Evolutionary conservation across 2,888 invertebrate genomes (phyloP).

Genomic region (Himalopsyche tibetana): DNA sequence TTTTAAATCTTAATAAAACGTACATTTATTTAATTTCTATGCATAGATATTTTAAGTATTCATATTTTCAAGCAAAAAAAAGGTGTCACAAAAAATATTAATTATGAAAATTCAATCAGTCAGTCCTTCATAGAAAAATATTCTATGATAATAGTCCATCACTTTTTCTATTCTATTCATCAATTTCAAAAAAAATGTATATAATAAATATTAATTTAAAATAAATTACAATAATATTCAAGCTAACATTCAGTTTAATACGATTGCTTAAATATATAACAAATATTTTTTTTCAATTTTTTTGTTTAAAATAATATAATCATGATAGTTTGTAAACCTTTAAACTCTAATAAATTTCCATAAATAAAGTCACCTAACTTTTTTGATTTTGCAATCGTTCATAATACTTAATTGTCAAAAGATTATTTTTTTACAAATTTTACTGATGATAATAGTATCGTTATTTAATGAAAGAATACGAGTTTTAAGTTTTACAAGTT

Average conservation of each 20-base stretch:
- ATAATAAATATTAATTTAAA: neutral
- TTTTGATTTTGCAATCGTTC: no score
- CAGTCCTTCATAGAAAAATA: constrained; percentile 22
- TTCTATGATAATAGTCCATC: constrained; percentile 24
- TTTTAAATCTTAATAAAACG: neutral
- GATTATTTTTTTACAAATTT: no score
- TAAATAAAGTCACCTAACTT: no score
- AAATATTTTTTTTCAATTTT: neutral
- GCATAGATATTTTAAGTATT: neutral
- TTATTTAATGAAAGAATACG: no score
- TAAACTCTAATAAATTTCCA: no score
- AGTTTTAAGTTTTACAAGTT: no score
- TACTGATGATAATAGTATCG: no score
- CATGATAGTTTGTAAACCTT: neutral
- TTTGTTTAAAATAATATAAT: neutral
- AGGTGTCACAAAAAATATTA: neutral
- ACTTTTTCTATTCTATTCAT: neutral
- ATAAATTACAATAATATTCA: neutral
- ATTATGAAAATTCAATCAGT: neutral
- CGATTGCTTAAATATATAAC: neutral
- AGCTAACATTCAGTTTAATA: neutral
- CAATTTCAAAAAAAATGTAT: neutral
- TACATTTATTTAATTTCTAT: neutral
- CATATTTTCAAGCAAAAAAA: neutral
- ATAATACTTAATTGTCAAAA: no score